Conservation (phyloP, 1,140 invertebrate genomes). For the Glossosoma conforme region DNA sequence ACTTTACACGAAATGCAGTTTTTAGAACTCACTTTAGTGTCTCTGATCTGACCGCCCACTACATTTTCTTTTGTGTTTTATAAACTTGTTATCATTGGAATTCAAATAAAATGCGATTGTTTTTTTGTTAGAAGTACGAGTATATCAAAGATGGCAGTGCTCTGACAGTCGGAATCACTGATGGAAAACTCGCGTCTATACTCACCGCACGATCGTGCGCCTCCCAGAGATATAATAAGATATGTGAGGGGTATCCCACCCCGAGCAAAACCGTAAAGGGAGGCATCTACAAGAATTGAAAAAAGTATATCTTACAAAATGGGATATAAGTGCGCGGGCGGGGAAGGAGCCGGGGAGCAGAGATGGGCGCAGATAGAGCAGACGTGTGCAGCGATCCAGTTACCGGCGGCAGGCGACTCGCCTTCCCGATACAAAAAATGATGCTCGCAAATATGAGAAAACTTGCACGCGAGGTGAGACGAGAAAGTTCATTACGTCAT, state of each 20-base stretch:
- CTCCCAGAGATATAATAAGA: conserved; percentile 28
- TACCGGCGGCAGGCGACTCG: conserved; percentile 17
- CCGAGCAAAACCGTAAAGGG: conserved; percentile 15
- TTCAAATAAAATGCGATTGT: no score
- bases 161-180: no score
- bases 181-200: no score
- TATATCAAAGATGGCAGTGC: no score
- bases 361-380: conserved; percentile 19
- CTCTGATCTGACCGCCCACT: no score
- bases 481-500: background rate
- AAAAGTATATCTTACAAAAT: conserved; percentile 33
- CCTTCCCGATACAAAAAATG: conserved; percentile 27
- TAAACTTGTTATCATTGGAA: no score
- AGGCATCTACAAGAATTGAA: conserved; percentile 31
- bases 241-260: conserved; percentile 20
- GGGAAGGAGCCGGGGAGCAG: conserved; percentile 8
- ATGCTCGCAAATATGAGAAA: conserved; percentile 27
- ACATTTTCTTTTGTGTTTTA: no score
- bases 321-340: conserved; percentile 27
- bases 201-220: conserved; percentile 26
- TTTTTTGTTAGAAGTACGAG: no score
- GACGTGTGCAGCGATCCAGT: conserved; percentile 31
- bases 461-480: conserved; percentile 6
- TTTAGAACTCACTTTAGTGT: no score
- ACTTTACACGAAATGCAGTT: no score